Conservation (phyloP, 1,140 invertebrate species). For the Bombus confusus region DNA sequence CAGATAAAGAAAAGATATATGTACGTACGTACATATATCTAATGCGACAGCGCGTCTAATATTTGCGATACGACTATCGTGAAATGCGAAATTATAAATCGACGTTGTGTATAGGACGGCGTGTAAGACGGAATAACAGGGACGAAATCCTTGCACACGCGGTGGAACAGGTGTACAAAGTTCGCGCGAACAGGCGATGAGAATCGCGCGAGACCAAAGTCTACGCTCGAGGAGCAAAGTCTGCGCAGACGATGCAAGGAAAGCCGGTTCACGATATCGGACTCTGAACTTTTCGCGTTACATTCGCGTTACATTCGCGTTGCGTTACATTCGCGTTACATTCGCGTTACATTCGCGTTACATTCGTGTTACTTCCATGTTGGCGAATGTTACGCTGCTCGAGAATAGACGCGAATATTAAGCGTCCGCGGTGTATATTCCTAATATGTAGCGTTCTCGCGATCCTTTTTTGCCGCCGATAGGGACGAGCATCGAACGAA, state of each 20-base stretch:
- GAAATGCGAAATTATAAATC: not conserved
- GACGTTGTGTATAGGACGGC: too few species aligned
- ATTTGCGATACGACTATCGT: not conserved
- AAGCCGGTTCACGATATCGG: constrained; percentile 61
- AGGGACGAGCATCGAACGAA: not conserved
- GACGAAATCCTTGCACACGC: not conserved
- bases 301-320: constrained; percentile 15
- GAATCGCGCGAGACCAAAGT: constrained; percentile 46
- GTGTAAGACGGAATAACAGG: not conserved
- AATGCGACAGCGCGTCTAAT: too few species aligned
- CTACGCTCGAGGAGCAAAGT: constrained; percentile 55
- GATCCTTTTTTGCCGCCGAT: not conserved
- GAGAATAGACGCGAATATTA: not conserved
- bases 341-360: not conserved
- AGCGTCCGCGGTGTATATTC: not conserved
- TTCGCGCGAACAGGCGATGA: not conserved
- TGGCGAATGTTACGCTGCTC: not conserved
- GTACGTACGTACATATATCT: not conserved
- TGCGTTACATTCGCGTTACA: too few species aligned
- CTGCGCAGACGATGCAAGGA: constrained; percentile 46
- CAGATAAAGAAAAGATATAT: not conserved
- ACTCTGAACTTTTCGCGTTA: constrained; percentile 50
- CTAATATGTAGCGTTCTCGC: not conserved
- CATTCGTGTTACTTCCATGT: not conserved
- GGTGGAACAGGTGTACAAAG: not conserved